Evolutionary conservation across 2,888 invertebrate species (phyloP).

Genomic region (Phorcus lineatus): DNA sequence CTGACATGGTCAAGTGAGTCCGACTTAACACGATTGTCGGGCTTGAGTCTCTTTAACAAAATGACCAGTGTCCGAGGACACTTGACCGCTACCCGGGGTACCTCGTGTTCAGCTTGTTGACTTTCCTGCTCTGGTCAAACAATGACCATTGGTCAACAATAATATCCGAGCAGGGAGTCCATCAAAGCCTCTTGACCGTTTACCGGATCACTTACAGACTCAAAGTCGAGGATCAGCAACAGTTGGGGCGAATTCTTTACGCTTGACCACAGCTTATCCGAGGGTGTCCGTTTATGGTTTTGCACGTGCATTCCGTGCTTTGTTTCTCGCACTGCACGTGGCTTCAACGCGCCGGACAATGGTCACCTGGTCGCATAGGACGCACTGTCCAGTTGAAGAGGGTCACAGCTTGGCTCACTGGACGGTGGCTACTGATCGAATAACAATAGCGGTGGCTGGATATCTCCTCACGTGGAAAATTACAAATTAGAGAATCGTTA

Average conservation of each 20-base stretch:
- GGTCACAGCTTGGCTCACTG: neutral
- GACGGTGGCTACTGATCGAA: neutral
- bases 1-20: no score
- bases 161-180: no score
- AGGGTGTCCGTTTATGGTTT: neutral
- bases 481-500: no score
- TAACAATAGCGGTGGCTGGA: neutral
- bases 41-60: no score
- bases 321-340: neutral
- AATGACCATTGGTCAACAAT: no score
- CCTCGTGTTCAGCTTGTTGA: no score
- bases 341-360: neutral
- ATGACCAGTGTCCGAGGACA: no score
- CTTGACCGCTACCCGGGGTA: no score
- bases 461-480: neutral
- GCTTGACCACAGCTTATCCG: neutral
- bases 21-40: no score
- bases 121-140: no score
- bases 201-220: neutral
- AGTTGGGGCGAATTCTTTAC: neutral
- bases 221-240: neutral
- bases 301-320: conserved; percentile 1
- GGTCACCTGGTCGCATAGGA: neutral
- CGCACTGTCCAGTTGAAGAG: no score
- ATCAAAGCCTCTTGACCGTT: neutral